Evolutionary conservation across 2,113 vertebrate genomes (phyloP).

Genomic region (Myotis lucifugus): DNA sequence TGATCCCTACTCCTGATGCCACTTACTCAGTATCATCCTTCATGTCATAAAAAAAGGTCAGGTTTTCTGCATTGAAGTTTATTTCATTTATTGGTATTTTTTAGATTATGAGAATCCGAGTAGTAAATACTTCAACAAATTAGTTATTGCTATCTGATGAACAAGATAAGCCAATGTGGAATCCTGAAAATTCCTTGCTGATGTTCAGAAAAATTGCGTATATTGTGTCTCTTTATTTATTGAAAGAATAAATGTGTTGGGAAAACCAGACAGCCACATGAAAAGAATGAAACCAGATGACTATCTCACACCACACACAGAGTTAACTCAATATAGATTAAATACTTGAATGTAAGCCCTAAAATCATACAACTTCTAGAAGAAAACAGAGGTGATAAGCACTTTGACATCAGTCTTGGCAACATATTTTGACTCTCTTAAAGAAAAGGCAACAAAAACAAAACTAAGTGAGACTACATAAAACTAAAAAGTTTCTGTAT

Average conservation of each 20-base stretch:
- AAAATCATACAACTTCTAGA: not conserved
- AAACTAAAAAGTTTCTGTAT: not conserved
- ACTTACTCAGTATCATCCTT: not conserved
- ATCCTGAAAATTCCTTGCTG: not conserved
- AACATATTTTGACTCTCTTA: not conserved
- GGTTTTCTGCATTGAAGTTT: not conserved
- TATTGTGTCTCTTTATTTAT: not conserved
- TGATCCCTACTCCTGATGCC: not conserved
- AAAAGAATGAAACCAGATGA: not conserved
- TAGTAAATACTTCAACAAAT: not conserved
- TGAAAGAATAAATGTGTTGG: not conserved
- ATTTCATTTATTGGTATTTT: not conserved
- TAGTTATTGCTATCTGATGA: not conserved
- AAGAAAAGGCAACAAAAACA: not conserved
- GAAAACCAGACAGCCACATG: not conserved
- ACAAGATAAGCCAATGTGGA: not conserved
- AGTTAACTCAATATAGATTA: not conserved
- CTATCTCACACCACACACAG: not conserved
- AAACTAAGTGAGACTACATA: not conserved
- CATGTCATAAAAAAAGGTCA: not conserved
- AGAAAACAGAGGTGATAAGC: not conserved
- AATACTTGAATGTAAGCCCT: not conserved
- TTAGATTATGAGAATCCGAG: not conserved
- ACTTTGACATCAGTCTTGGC: not conserved
- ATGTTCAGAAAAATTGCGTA: not conserved